Base-by-base conservation (phyloP, 1,140 invertebrate species). In the Ditylenchus dipsaci region DNA sequence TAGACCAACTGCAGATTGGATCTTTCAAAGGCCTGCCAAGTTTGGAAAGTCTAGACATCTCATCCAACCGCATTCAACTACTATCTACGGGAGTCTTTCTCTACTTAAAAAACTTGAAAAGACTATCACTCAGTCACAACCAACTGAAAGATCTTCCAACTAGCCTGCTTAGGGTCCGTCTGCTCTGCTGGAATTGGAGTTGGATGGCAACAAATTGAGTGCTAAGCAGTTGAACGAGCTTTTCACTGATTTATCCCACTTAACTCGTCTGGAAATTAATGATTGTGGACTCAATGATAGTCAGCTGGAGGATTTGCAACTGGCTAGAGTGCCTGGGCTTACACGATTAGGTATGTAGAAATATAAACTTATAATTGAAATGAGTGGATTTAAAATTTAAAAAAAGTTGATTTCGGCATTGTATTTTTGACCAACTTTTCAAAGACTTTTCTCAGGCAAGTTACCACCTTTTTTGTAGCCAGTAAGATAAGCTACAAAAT, bases 41-140 rank as follows among this genome's bases (percentile, higher is more conserved):
- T 15, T 42, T 80, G 13, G 71, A 76, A 61, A 45, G 43, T 29
- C 43, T 78, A 21, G 80, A 80, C 68, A 45, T 80, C 5, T 75
- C 73, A 15, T 56, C 64, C 11, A 80, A 80, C 64, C 68, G 62
- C 15, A 43, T 80, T 5, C 65, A 29, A n/a, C 57, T 65, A 45
- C 66, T 80, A 13, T 76, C 79, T 3, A 78, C 79, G 17, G 80
- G 79, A 38, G 79, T 75, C 13, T 80, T 80, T 57, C 75, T 78
- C 27, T 78, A 78, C 69, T 65, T 82, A 1, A 68, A 71, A 56
- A 33, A 33, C 19, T 64, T 73, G 17, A 65, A 56, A 58, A 26
- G 43, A 15, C 53, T 82, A 1, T 67, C 76, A 5, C 62, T 80
- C 13, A 58, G 72, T 45, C 69, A 82, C 56, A 80, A 80, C 57